These are phyloP conservation scores for Hyles lineata DNA, from an alignment of 2,888 invertebrate genomes.

Conservation along the genomic window DNA sequence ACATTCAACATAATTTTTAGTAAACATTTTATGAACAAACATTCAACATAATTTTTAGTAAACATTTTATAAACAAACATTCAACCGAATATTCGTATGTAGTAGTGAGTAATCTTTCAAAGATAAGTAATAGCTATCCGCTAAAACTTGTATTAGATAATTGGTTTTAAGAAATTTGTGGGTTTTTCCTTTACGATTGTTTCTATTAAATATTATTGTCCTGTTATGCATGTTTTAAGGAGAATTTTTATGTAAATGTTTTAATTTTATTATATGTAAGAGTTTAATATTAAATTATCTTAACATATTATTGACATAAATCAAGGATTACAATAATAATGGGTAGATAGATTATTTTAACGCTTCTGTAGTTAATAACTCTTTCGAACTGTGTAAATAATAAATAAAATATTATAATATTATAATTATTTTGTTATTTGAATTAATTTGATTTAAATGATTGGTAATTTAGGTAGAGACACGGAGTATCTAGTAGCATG, in stretches of 20 bases:
- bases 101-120: not conserved
- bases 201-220: conserved; percentile 2
- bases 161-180: not conserved
- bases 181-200: conserved; percentile 18
- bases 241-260: not conserved
- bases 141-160: conserved; percentile 3
- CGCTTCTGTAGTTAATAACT: not conserved
- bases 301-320: not conserved
- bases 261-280: conserved; percentile 1
- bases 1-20: too few species aligned
- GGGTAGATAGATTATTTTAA: not conserved
- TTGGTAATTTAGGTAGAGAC: too few species aligned
- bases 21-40: not conserved
- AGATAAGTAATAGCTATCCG: conserved; percentile 9
- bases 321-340: conserved; percentile 3
- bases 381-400: not conserved
- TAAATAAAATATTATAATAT: not conserved
- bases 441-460: too few species aligned
- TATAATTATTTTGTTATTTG: not conserved
- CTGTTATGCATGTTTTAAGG: not conserved
- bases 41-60: not conserved
- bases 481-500: too few species aligned
- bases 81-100: not conserved
- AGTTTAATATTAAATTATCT: not conserved
- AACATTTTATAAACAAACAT: not conserved